These are phyloP conservation scores for Bombus consobrinus DNA, from an alignment of 1,140 invertebrate species.

Conservation along the genomic window DNA sequence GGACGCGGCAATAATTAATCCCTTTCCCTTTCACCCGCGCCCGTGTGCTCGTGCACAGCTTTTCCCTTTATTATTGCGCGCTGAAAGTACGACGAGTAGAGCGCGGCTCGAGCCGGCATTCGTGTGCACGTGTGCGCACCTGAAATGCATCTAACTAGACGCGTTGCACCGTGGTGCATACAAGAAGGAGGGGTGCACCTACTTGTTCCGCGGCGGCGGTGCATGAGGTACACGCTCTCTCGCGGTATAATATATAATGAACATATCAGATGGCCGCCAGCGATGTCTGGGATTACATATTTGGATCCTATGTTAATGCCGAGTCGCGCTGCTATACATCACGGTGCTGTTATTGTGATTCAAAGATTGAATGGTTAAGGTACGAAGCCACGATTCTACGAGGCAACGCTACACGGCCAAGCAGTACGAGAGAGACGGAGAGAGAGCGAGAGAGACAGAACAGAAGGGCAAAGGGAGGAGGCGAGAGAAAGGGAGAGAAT, in stretches of 20 bases:
- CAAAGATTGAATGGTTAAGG: conserved; percentile 69
- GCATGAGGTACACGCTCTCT: conserved; percentile 35
- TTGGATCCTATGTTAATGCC: conserved; percentile 70
- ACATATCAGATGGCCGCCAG: conserved; percentile 71
- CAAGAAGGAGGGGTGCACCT: conserved; percentile 47
- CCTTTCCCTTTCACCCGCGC: conserved; percentile 34
- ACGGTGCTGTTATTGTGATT: conserved; percentile 68
- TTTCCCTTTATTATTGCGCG: conserved; percentile 52
- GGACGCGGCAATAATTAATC: conserved; percentile 55
- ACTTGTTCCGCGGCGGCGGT: conserved; percentile 62
- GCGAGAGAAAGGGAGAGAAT: conserved; percentile 20
- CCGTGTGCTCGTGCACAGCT: neutral
- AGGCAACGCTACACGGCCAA: neutral
- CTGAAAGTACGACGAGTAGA: conserved; percentile 44
- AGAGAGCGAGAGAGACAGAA: neutral
- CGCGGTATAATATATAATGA: conserved; percentile 69
- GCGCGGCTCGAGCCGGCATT: conserved; percentile 27
- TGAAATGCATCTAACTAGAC: conserved; percentile 68
- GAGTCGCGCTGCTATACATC: conserved; percentile 66
- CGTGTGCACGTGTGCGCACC: conserved; percentile 64
- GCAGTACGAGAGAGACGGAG: too few relatives aligned
- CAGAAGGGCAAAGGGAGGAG: conserved; percentile 2
- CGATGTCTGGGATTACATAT: conserved; percentile 71
- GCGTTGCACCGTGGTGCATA: conserved; percentile 50
- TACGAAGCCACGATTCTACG: conserved; percentile 56